phyloP scores from a whole-genome alignment of 2,888 invertebrate genomes.

The Biston stratarius region DNA sequence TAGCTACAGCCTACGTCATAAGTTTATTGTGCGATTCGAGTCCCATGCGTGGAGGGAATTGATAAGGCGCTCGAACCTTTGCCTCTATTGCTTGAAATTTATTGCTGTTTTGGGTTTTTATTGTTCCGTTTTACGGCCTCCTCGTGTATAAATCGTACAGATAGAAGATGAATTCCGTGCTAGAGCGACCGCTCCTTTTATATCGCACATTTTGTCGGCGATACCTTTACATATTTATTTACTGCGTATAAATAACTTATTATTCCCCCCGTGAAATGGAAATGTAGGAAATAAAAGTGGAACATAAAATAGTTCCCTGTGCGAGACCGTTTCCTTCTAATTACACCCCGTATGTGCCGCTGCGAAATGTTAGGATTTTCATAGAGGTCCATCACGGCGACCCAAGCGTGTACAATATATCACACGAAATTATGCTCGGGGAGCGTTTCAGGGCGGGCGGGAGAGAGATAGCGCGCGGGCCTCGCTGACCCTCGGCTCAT shows the following conservation, averaged over 20 bases:
- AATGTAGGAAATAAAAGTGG: constrained; percentile 43
- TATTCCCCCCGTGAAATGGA: constrained; percentile 41
- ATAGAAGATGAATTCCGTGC: constrained; percentile 84
- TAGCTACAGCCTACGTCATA: constrained; percentile 73
- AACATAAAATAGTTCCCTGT: constrained; percentile 29
- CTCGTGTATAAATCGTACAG: constrained; percentile 84
- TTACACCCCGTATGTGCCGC: constrained; percentile 59
- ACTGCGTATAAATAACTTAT: constrained; percentile 48
- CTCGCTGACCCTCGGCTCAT: constrained; percentile 85
- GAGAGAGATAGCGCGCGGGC: constrained; percentile 79
- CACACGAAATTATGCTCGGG: constrained; percentile 83
- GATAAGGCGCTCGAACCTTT: constrained; percentile 86
- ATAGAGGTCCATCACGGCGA: constrained; percentile 76
- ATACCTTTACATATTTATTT: constrained; percentile 62
- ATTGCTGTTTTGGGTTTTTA: constrained; percentile 88
- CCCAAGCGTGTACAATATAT: constrained; percentile 79
- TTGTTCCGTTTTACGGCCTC: constrained; percentile 87
- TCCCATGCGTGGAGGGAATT: constrained; percentile 82
- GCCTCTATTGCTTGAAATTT: constrained; percentile 86
- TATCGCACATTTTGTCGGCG: constrained; percentile 67
- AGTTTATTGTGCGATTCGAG: constrained; percentile 81
- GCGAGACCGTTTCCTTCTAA: constrained; percentile 56
- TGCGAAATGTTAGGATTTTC: constrained; percentile 66
- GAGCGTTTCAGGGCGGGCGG: constrained; percentile 70
- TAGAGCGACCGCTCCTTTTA: constrained; percentile 78